Percentiles rank a stretch among this genome's conserved stretches.
phyloP scores from a whole-genome alignment of 2,888 invertebrate genomes.

The Macropis europaea region DNA sequence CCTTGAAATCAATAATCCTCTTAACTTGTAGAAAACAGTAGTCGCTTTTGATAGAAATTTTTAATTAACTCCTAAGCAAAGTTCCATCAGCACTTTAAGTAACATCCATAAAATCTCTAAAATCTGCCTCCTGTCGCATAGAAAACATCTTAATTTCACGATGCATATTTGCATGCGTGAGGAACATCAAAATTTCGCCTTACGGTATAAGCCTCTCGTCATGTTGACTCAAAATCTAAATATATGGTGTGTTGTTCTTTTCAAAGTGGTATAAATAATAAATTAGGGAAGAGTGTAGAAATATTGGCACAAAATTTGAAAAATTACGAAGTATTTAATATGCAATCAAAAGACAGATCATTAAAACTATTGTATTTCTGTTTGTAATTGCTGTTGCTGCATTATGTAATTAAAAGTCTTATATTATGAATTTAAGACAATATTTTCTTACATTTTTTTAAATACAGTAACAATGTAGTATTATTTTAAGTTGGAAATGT shows the following conservation, averaged over 20 bases:
- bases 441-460: no score
- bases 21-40: conserved; percentile 14
- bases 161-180: conserved; percentile 10
- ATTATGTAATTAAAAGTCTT: no score
- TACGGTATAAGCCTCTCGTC: conserved; percentile 2
- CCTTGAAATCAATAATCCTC: conserved; percentile 7
- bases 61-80: conserved; percentile 5
- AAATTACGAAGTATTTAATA: no score
- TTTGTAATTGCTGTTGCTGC: no score
- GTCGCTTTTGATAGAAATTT: conserved; percentile 53
- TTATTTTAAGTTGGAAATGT: no score
- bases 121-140: conserved; percentile 40
- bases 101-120: conserved; percentile 43
- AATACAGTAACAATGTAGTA: no score
- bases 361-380: no score
- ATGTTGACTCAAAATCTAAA: not conserved
- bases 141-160: conserved; percentile 36
- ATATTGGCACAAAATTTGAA: no score
- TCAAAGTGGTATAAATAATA: no score
- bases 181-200: conserved; percentile 19
- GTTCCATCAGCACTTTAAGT: not conserved
- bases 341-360: no score
- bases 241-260: not conserved
- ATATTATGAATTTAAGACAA: no score
- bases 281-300: no score